phyloP scores from a whole-genome alignment of 2,888 invertebrate genomes.

The Sympetrum striolatum region DNA sequence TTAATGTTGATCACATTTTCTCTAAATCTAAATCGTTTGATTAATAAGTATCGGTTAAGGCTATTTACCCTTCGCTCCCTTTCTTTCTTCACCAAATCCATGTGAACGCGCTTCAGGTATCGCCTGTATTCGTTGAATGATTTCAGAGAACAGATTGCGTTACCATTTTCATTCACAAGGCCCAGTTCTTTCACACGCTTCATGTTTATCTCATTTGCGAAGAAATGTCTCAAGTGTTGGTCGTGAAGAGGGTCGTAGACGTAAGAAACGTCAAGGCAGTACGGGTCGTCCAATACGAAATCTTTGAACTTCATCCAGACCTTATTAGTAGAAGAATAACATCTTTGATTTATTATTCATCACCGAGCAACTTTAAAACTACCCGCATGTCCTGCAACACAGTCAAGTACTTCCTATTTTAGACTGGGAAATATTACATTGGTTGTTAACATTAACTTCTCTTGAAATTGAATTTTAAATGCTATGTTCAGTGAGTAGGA shows the following conservation, averaged over 20 bases:
- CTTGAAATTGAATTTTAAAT: too few species aligned
- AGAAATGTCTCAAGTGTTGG: constrained; percentile 65
- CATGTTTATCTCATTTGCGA: constrained; percentile 59
- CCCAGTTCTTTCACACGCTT: constrained; percentile 63
- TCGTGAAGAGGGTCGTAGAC: constrained; percentile 69
- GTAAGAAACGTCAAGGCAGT: constrained; percentile 61
- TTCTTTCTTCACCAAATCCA: constrained; percentile 62
- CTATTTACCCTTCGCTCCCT: constrained; percentile 54
- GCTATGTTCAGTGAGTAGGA: too few species aligned
- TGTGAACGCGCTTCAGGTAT: constrained; percentile 65
- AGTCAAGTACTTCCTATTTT: too few species aligned
- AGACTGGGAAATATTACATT: too few species aligned
- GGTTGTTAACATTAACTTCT: too few species aligned
- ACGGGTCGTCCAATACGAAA: constrained; percentile 62
- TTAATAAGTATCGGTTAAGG: too few species aligned
- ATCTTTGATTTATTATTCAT: background rate
- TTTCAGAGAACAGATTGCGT: constrained; percentile 69
- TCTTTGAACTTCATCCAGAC: constrained; percentile 46
- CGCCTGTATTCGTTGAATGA: constrained; percentile 72
- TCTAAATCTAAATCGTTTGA: too few species aligned
- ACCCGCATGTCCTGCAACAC: too few species aligned
- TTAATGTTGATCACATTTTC: too few species aligned
- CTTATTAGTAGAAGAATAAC: background rate
- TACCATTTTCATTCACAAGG: constrained; percentile 65
- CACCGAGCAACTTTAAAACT: too few species aligned